These are phyloP conservation scores for Spea hammondii DNA, from an alignment of 2,797 vertebrate species.

Conservation along the genomic window DNA sequence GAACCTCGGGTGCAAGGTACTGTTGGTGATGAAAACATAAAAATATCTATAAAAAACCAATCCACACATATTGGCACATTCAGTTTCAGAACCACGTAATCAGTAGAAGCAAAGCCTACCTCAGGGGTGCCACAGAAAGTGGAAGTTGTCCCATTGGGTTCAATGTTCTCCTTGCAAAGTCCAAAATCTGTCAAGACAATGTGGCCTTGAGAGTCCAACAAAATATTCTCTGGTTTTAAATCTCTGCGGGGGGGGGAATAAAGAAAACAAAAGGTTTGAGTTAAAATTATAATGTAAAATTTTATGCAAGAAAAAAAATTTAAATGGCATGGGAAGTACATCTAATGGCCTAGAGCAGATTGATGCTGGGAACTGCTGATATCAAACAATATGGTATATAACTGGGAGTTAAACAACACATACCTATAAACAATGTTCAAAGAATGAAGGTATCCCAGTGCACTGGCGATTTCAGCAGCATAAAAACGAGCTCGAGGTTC, in stretches of 20 bases:
- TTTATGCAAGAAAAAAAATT: too few species aligned
- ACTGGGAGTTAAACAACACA: neutral
- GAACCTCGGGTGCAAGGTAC: constrained; percentile 97
- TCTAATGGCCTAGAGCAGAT: neutral
- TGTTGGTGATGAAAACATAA: constrained; percentile 57
- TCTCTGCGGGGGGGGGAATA: constrained; percentile 68
- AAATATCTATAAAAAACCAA: neutral
- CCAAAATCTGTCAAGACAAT: constrained; percentile 97
- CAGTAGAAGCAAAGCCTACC: constrained; percentile 65
- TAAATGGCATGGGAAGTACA: too few species aligned
- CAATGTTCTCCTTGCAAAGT: constrained; percentile 98
- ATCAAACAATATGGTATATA: neutral
- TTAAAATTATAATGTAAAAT: too few species aligned
- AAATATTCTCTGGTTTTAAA: constrained; percentile 97
- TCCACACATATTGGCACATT: too few species aligned
- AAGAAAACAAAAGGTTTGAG: constrained; percentile 6
- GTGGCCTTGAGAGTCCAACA: constrained; percentile 95
- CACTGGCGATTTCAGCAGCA: constrained; percentile 94
- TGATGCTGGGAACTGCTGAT: neutral
- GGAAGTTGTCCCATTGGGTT: constrained; percentile 93
- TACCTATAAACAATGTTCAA: constrained; percentile 94
- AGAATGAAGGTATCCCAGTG: constrained; percentile 95
- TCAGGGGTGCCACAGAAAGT: constrained; percentile 98
- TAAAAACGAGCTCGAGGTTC: constrained; percentile 96
- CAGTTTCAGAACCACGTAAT: neutral